These are phyloP conservation scores for Macrocentrus cingulum DNA, from an alignment of 1,140 invertebrate genomes.

Conservation along the genomic window DNA sequence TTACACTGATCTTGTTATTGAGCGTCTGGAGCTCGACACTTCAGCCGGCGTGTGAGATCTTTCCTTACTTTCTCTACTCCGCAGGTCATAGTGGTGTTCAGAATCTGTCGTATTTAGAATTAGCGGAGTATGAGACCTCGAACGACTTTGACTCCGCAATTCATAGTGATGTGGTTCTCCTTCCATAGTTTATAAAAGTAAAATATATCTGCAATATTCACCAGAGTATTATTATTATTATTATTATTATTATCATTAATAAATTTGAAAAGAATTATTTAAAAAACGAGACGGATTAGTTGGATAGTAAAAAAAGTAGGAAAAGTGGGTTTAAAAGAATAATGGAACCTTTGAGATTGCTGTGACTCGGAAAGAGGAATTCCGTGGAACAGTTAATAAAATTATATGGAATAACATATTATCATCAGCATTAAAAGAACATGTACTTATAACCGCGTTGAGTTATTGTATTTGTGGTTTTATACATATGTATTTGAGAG, in stretches of 20 bases:
- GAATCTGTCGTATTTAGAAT: slow-evolving; percentile 34
- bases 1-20: slow-evolving; percentile 42
- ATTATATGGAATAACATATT: too few relatives aligned
- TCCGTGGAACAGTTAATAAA: too few relatives aligned
- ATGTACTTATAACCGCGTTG: too few relatives aligned
- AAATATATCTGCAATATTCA: background rate
- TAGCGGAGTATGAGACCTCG: slow-evolving; percentile 52
- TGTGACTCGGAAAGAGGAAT: too few relatives aligned
- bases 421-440: too few relatives aligned
- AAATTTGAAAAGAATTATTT: too few relatives aligned
- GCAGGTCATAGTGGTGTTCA: slow-evolving; percentile 47
- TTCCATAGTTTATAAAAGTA: slow-evolving; percentile 42
- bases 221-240: too few relatives aligned
- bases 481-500: slow-evolving; percentile 15
- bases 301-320: too few relatives aligned
- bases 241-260: too few relatives aligned
- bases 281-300: too few relatives aligned
- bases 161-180: slow-evolving; percentile 49
- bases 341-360: too few relatives aligned
- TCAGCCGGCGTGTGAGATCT: slow-evolving; percentile 51
- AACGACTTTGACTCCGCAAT: slow-evolving; percentile 50
- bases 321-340: too few relatives aligned
- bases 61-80: slow-evolving; percentile 43
- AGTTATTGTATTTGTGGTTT: slow-evolving; percentile 7
- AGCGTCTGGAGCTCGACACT: slow-evolving; percentile 40